Percentiles rank a stretch among this genome's conserved stretches.
Evolutionary conservation across 2,113 vertebrate genomes (phyloP).

Genomic region (Phylloscopus trochiloides): DNA sequence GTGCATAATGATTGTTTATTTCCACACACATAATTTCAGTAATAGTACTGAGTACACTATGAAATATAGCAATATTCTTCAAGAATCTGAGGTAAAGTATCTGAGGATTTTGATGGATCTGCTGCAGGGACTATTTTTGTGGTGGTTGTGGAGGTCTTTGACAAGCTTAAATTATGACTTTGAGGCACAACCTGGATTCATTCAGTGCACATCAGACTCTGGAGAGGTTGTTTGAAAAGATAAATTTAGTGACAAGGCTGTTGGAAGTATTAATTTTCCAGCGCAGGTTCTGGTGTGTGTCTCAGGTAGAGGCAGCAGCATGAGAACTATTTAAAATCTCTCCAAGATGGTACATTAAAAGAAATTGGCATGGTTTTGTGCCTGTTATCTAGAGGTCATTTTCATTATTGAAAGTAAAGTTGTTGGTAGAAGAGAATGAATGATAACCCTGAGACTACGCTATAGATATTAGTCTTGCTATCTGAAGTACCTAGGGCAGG

Average conservation of each 20-base stretch:
- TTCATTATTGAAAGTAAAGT: background rate
- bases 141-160: background rate
- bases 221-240: background rate
- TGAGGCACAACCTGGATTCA: background rate
- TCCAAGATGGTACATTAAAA: background rate
- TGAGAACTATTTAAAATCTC: background rate
- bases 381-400: background rate
- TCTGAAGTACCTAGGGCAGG: background rate
- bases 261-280: background rate
- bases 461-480: background rate
- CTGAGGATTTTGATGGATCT: background rate
- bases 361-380: background rate
- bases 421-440: background rate
- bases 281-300: background rate
- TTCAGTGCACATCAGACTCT: background rate
- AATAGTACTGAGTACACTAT: background rate
- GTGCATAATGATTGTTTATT: background rate
- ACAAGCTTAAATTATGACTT: background rate
- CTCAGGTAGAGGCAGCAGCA: background rate
- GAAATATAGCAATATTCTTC: background rate
- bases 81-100: background rate
- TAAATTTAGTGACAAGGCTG: background rate
- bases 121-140: background rate
- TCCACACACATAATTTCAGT: background rate
- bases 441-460: background rate